phyloP scores from a whole-genome alignment of 2,113 vertebrate genomes.

The Hemiscyllium ocellatum region DNA sequence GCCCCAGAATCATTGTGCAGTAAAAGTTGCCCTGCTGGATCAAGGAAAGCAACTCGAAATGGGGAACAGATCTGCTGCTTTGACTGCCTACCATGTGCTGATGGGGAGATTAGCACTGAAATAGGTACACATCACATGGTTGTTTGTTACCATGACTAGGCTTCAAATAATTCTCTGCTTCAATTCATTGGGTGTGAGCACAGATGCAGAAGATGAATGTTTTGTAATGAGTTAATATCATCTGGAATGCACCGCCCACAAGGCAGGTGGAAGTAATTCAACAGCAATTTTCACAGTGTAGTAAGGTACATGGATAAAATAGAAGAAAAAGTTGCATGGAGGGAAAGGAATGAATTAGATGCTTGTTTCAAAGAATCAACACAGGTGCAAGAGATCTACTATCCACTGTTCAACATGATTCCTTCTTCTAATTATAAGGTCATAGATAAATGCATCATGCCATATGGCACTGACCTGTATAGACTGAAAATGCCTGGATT shows the following conservation, averaged over 20 bases:
- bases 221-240: neutral
- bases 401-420: neutral
- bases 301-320: neutral
- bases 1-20: slow-evolving; percentile 51
- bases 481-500: neutral
- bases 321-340: neutral
- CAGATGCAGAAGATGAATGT: neutral
- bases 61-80: slow-evolving; percentile 52
- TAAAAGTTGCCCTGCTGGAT: slow-evolving; percentile 48
- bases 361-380: neutral
- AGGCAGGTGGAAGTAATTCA: neutral
- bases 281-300: neutral
- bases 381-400: neutral
- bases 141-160: neutral
- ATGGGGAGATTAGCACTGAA: slow-evolving; percentile 52
- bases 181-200: neutral
- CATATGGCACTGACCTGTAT: neutral
- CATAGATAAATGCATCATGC: neutral
- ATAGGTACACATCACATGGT: slow-evolving; percentile 42
- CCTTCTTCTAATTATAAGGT: neutral
- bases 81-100: slow-evolving; percentile 51
- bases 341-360: neutral
- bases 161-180: neutral
- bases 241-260: neutral
- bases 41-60: slow-evolving; percentile 47